phyloP scores from a whole-genome alignment of 2,797 vertebrate genomes.

The Catostomus latipinnis region DNA sequence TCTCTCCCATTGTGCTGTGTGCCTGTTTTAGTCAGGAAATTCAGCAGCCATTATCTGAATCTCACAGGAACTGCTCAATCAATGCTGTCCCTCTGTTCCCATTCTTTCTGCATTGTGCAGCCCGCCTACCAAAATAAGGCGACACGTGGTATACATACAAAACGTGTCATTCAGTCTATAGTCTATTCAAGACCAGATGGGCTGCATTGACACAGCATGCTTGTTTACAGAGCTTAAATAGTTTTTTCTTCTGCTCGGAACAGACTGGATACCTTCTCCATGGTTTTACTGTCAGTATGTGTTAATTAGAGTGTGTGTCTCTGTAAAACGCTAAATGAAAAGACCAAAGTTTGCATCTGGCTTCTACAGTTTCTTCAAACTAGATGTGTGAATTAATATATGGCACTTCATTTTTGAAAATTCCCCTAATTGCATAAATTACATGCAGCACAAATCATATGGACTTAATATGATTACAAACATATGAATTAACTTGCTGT shows the following conservation, averaged over 20 bases:
- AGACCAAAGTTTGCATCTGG: neutral
- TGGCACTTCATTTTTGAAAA: conserved; percentile 37
- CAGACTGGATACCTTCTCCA: conserved; percentile 30
- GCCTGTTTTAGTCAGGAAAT: conserved; percentile 41
- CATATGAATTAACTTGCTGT: neutral
- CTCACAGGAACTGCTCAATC: conserved; percentile 50
- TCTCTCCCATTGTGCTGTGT: conserved; percentile 6
- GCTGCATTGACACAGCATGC: conserved; percentile 24
- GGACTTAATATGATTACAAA: conserved; percentile 1
- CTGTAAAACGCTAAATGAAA: conserved; percentile 33
- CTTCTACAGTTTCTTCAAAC: conserved; percentile 26
- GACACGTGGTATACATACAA: conserved; percentile 35
- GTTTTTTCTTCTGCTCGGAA: conserved; percentile 23
- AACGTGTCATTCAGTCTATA: conserved; percentile 27
- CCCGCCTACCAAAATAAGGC: conserved; percentile 21
- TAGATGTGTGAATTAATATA: conserved; percentile 37
- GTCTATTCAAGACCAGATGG: conserved; percentile 53
- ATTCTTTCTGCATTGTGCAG: conserved; percentile 20
- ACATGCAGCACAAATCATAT: neutral
- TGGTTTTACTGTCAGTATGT: conserved; percentile 31
- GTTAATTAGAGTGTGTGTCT: conserved; percentile 38
- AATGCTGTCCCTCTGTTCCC: conserved; percentile 47
- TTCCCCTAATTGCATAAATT: conserved; percentile 11
- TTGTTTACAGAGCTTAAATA: conserved; percentile 50
- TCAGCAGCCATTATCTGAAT: conserved; percentile 48